These are phyloP conservation scores for Zaprionus lachaisei DNA, from an alignment of 1,140 invertebrate species.

Conservation along the genomic window DNA sequence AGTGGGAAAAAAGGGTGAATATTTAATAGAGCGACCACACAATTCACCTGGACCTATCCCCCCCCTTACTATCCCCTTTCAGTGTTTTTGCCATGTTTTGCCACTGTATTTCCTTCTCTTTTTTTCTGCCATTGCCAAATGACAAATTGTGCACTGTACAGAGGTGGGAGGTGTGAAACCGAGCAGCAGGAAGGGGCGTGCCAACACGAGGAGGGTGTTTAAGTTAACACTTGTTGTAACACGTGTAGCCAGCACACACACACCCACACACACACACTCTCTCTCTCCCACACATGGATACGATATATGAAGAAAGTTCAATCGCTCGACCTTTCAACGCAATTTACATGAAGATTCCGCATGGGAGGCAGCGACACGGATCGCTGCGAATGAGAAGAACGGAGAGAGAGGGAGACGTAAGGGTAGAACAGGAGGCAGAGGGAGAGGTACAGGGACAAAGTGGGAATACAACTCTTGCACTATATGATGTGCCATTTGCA, in stretches of 20 bases:
- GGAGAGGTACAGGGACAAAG: not conserved
- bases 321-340: slow-evolving; percentile 69
- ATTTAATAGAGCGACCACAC: slow-evolving; percentile 69
- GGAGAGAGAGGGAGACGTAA: not conserved
- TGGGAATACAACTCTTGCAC: not conserved
- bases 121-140: slow-evolving; percentile 50
- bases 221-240: slow-evolving; percentile 74
- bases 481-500: not conserved
- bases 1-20: slow-evolving; percentile 68
- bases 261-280: not conserved
- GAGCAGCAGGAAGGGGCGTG: not conserved
- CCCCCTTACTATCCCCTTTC: slow-evolving; percentile 1
- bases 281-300: not conserved
- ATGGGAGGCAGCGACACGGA: slow-evolving; percentile 59
- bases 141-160: slow-evolving; percentile 69
- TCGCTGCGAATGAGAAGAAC: slow-evolving; percentile 16
- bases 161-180: slow-evolving; percentile 1
- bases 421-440: not conserved
- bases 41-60: slow-evolving; percentile 23
- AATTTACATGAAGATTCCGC: slow-evolving; percentile 67
- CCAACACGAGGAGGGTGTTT: slow-evolving; percentile 43
- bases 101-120: slow-evolving; percentile 4
- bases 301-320: slow-evolving; percentile 53
- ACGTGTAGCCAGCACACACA: slow-evolving; percentile 28
- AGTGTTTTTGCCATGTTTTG: not conserved